phyloP scores from a whole-genome alignment of 2,888 invertebrate genomes.

The Serripes groenlandicus region DNA sequence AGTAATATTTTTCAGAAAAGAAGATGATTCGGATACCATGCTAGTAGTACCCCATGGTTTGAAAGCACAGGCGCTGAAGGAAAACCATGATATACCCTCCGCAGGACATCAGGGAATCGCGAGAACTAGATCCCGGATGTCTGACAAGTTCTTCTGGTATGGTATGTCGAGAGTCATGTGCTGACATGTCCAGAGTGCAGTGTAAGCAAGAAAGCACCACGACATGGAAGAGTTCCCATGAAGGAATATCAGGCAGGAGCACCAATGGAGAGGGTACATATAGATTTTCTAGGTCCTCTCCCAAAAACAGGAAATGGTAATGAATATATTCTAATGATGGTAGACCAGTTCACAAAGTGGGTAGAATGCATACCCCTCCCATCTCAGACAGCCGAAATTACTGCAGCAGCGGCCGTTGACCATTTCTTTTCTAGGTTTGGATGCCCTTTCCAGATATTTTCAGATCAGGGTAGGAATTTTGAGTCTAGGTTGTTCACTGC shows the following conservation, averaged over 20 bases:
- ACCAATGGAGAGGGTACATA: conserved; percentile 45
- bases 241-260: conserved; percentile 93
- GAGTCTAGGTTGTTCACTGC: neutral
- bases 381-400: conserved; percentile 18
- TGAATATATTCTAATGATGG: conserved; percentile 28
- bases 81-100: conserved; percentile 31
- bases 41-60: conserved; percentile 13
- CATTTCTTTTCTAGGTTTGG: conserved; percentile 17
- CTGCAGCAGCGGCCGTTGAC: conserved; percentile 23
- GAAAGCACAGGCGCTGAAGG: neutral
- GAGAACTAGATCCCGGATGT: conserved; percentile 18
- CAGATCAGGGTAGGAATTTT: conserved; percentile 31
- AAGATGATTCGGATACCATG: neutral
- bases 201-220: conserved; percentile 24
- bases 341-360: no score
- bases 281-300: conserved; percentile 45
- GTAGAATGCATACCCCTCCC: conserved; percentile 36
- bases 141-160: conserved; percentile 34
- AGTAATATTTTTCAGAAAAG: neutral
- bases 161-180: conserved; percentile 11
- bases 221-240: conserved; percentile 16
- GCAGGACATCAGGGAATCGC: conserved; percentile 39
- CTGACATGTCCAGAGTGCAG: conserved; percentile 28
- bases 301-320: conserved; percentile 23
- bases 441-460: conserved; percentile 29